Evolutionary conservation across 53 echinoderm and acorn worm species (phyloP).

Genomic region (Crossaster papposus): DNA sequence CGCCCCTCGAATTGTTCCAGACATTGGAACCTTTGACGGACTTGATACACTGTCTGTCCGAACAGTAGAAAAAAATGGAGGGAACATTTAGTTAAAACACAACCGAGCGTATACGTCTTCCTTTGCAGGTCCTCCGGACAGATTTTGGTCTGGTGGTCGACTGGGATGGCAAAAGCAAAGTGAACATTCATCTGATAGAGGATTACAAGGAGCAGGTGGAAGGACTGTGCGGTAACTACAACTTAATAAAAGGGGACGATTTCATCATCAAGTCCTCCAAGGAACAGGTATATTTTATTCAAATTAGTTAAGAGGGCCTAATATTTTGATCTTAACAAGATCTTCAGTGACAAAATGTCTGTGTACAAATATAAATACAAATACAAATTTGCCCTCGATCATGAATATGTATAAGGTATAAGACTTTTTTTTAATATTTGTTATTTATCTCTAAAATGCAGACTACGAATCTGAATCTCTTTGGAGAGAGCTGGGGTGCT

Average conservation of each 20-base stretch:
- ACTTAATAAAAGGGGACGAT: conserved; percentile 27
- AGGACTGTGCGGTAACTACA: conserved; percentile 72
- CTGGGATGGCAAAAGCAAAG: conserved; percentile 63
- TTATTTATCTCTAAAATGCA: neutral
- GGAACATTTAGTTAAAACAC: too few species aligned
- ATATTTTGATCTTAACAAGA: too few species aligned
- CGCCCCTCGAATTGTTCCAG: too few species aligned
- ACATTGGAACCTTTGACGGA: too few species aligned
- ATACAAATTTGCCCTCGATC: too few species aligned
- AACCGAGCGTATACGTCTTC: neutral
- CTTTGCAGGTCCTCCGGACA: conserved; percentile 52
- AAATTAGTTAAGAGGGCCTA: too few species aligned
- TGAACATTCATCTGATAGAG: conserved; percentile 35
- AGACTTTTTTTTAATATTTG: too few species aligned
- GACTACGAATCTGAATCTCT: conserved; percentile 17
- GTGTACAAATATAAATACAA: too few species aligned
- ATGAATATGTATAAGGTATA: too few species aligned
- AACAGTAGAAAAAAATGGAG: too few species aligned
- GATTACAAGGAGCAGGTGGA: conserved; percentile 52
- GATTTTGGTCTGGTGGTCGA: conserved; percentile 61
- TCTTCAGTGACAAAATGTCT: too few species aligned
- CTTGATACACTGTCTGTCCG: too few species aligned
- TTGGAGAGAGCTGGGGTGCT: conserved; percentile 61
- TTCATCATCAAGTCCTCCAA: neutral
- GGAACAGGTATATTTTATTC: conserved; percentile 17